phyloP scores from a whole-genome alignment of 2,888 invertebrate genomes.

The Lepidocyrtoides sp. region DNA sequence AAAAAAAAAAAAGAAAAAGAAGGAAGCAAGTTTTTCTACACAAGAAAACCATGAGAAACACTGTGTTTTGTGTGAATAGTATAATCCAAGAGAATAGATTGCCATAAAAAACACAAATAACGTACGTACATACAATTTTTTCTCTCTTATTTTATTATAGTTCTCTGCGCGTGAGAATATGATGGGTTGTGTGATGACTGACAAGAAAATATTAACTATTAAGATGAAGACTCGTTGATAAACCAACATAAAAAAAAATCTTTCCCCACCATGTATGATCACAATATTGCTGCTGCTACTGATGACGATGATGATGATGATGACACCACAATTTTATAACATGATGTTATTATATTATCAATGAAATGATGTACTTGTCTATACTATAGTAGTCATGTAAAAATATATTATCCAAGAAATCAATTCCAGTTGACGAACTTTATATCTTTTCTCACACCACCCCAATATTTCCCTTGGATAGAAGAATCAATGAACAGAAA shows the following conservation, averaged over 20 bases:
- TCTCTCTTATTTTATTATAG: neutral
- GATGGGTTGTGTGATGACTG: slow-evolving; percentile 20
- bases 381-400: neutral
- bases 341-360: neutral
- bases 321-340: neutral
- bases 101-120: no score
- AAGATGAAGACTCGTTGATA: neutral
- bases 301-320: no score
- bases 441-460: slow-evolving; percentile 11
- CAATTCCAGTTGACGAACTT: slow-evolving; percentile 21
- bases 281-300: no score
- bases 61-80: neutral
- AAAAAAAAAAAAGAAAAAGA: neutral
- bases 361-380: neutral
- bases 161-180: slow-evolving; percentile 5
- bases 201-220: slow-evolving; percentile 12
- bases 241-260: neutral
- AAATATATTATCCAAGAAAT: slow-evolving; percentile 39
- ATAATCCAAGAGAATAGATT: neutral
- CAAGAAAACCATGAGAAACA: no score
- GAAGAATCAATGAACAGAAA: neutral
- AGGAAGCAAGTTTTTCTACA: neutral
- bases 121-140: neutral
- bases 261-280: no score
- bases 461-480: neutral